Percentiles rank a stretch among this genome's conserved stretches.
Conservation (phyloP, 1,140 invertebrate genomes). For the roundworm (Caenorhabditis elegans) region DNA sequence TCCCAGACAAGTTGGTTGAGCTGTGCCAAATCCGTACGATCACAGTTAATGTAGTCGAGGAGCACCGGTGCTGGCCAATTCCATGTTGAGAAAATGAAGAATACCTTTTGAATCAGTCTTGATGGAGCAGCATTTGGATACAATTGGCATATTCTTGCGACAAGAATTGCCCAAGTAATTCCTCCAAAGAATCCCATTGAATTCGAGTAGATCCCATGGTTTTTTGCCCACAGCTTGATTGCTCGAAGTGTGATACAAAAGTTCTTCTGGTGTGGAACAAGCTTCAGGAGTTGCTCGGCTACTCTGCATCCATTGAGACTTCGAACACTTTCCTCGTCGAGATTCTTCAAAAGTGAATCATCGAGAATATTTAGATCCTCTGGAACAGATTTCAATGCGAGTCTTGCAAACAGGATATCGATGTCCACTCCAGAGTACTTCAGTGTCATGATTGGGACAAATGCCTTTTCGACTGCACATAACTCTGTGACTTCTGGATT, state of each 20-base stretch:
- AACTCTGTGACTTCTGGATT: constrained; percentile 64
- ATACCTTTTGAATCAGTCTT: constrained; percentile 94
- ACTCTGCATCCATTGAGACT: constrained; percentile 96
- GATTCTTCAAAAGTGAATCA: neutral
- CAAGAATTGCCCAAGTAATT: constrained; percentile 98
- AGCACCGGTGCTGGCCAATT: constrained; percentile 96
- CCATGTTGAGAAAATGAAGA: constrained; percentile 93
- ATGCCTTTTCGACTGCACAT: constrained; percentile 92
- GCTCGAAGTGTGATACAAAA: constrained; percentile 88
- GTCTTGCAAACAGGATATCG: constrained; percentile 91
- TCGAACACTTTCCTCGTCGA: constrained; percentile 72
- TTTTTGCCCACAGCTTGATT: constrained; percentile 75
- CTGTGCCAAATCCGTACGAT: constrained; percentile 64
- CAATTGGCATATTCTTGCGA: constrained; percentile 93
- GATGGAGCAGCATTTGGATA: constrained; percentile 95
- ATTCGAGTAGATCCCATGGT: constrained; percentile 95
- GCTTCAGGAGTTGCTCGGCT: constrained; percentile 91
- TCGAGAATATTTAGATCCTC: neutral
- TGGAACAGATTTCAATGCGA: constrained; percentile 73
- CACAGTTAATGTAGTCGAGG: constrained; percentile 82
- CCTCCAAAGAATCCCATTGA: constrained; percentile 92
- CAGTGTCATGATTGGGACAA: constrained; percentile 99
- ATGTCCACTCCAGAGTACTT: constrained; percentile 90
- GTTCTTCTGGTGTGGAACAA: constrained; percentile 91
- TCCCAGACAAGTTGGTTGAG: constrained; percentile 76